A percentile compares a stretch with the other conserved stretches of the same genome.
phyloP scores from a whole-genome alignment of 2,888 invertebrate genomes.

The Apodemia duryi region DNA sequence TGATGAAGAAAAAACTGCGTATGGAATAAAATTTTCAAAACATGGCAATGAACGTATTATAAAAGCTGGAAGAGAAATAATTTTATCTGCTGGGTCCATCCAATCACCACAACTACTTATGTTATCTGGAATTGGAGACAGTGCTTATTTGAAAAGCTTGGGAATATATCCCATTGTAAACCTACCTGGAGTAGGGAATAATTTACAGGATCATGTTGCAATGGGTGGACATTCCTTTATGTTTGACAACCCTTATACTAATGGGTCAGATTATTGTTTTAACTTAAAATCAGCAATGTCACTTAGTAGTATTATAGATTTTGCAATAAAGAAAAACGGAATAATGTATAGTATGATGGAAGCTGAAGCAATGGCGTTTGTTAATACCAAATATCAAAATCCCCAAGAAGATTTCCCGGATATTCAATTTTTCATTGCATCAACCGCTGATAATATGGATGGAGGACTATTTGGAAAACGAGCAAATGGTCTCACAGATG shows the following conservation, averaged over 20 bases:
- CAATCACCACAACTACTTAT: conserved; percentile 92
- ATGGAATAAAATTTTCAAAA: conserved; percentile 84
- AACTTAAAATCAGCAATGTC: conserved; percentile 83
- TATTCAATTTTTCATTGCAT: conserved; percentile 86
- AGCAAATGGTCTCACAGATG: conserved; percentile 82
- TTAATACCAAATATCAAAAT: conserved; percentile 86
- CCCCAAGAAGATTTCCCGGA: conserved; percentile 86
- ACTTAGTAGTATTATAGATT: conserved; percentile 80
- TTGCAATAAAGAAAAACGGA: conserved; percentile 80
- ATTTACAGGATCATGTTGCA: conserved; percentile 91
- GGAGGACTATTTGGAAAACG: conserved; percentile 87
- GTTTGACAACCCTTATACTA: conserved; percentile 81
- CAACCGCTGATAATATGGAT: conserved; percentile 87
- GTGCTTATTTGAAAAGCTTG: conserved; percentile 78
- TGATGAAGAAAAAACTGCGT: conserved; percentile 80
- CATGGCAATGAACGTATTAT: conserved; percentile 74
- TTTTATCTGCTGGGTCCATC: conserved; percentile 91
- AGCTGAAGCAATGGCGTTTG: conserved; percentile 88
- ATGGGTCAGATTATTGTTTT: conserved; percentile 82
- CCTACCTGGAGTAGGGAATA: conserved; percentile 86
- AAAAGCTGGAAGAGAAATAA: conserved; percentile 85
- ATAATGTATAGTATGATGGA: conserved; percentile 87
- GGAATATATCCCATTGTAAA: conserved; percentile 81
- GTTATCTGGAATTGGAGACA: conserved; percentile 90
- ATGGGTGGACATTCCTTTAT: conserved; percentile 88